Evolutionary conservation across 2,888 invertebrate genomes (phyloP), one percentile per base, ranked within the genome.

Genomic region (Philereme vetulata): DNA sequence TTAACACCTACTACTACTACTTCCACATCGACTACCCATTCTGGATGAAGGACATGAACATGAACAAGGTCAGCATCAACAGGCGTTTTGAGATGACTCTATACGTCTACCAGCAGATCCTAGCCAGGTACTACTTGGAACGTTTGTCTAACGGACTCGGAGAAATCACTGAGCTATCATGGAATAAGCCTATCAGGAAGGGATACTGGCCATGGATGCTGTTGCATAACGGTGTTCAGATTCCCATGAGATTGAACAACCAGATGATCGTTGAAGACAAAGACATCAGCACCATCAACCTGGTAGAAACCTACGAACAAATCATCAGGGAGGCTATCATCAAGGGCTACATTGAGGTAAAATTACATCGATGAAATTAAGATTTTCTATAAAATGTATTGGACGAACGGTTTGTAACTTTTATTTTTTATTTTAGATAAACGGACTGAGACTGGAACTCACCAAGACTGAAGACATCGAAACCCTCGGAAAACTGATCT

Each of bases 61-160:
- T 82, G 51, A 81, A 84, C 71, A 86, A 86, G 65, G 75, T 77
- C 10, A 84, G 79, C 62, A 72, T 69, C 5, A 60, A 51, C 40
- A 82, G 87, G 54, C 93, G 93, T 51, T 93, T 92, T 54, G 94
- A 94, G 76, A 78, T 93, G 4, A 94, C 93, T 70, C 81, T 93
- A 66, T 94, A 93, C 81, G 91, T 93, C 73, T 94, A 94, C 81
- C 95, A 95, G 76, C 95, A 95, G 79, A 88, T 95, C 7, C 80
- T 95, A 58, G 95, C 95, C 50, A 93, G 94, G 63, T 93, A 93
- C 76, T 89, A 93, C 71, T 68, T 93, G 55, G 93, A 93, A 64
- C 91, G 94, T 66, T 73, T 93, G 3, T 90, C 93, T 4, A 92
- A 93, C 59, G 91, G 88, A 42, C 71, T 94, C 40, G 93, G 91